A percentile compares a stretch with the other conserved stretches of the same genome.
Conservation (phyloP, 2,888 invertebrate genomes). For the Quadroppia sp. region DNA sequence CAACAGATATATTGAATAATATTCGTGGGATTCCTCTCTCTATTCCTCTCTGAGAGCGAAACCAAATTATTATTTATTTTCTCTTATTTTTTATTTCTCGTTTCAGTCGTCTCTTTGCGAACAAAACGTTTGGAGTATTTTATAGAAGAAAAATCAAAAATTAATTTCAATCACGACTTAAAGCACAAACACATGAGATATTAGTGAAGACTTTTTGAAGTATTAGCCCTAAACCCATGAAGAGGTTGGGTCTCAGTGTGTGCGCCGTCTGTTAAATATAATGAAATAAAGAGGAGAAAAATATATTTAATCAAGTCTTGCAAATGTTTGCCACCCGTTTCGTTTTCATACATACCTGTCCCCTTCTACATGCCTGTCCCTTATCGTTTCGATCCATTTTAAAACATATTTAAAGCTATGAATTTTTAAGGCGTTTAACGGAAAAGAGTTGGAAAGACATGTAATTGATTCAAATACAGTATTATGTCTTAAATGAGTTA, state of each 20-base stretch:
- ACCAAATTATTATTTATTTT: slow-evolving; percentile 21
- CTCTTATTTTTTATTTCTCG: background rate
- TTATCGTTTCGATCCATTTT: background rate
- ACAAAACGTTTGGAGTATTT: background rate
- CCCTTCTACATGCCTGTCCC: background rate
- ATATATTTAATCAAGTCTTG: background rate
- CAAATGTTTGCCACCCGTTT: background rate
- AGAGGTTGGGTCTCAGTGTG: slow-evolving; percentile 1
- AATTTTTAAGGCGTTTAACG: background rate
- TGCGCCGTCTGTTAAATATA: slow-evolving; percentile 5
- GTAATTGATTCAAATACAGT: background rate
- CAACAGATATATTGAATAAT: slow-evolving; percentile 23
- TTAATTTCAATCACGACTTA: slow-evolving; percentile 28
- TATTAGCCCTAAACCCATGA: slow-evolving; percentile 8
- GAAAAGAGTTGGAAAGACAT: background rate
- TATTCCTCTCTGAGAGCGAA: background rate
- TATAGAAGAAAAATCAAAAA: background rate
- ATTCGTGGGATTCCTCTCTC: slow-evolving; percentile 15
- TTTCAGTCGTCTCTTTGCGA: background rate
- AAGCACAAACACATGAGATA: background rate
- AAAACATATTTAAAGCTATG: background rate
- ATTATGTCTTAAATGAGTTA: too few species aligned
- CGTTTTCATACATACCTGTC: background rate
- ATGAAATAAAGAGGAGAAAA: background rate
- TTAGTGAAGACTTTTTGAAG: background rate